Base-by-base conservation (phyloP, 2,888 invertebrate species). In the Pyrochroa serraticornis region DNA sequence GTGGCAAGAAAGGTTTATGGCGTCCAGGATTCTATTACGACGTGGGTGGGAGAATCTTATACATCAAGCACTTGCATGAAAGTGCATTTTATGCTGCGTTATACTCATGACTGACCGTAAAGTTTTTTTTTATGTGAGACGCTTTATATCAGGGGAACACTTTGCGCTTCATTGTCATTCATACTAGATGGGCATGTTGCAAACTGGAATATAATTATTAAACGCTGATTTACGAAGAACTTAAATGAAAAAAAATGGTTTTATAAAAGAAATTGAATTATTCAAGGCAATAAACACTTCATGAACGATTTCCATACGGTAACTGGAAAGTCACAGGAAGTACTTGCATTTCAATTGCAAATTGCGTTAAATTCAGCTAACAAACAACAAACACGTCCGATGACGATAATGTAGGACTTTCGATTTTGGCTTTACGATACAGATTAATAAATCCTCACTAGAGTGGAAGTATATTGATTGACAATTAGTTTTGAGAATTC, bases 41-140 rank as follows among this genome's bases (percentile, higher is more conserved):
- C 49, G 63, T 63, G 52, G 51, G 60, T 58, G 52, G 60, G 53
- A 50, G 48, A 35, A 34, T 37, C 51, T 38, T 44, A 47, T 56
- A 45, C 35, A 33, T 47, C 50, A 53, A 57, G 41, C 38, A 14
- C 32, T 22, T 44, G 34, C 32, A 50, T 50, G 45, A 44, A 22
- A 22, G 22, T 2, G 5, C 22, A 49, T 44, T 49, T 58, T 61
- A 61, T 57, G 57, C 61, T 43, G 61, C 55, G 48, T 58, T 63
- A 58, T 61, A 60, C 64, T 66, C 66, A 66, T 68, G 64, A 55
- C 33, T 46, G 53, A 12, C 56, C 50, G 64, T 67, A 68, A 66
- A 54, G 63, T 64, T 58, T 44, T 51, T 52, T 60, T 63, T n/a
- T n/a, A n/a, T 62, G 65, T 58, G 53, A 47, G 64, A 63, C 61